These are phyloP conservation scores for Kryptolebias marmoratus DNA, from an alignment of 2,113 vertebrate genomes.

Conservation along the genomic window DNA sequence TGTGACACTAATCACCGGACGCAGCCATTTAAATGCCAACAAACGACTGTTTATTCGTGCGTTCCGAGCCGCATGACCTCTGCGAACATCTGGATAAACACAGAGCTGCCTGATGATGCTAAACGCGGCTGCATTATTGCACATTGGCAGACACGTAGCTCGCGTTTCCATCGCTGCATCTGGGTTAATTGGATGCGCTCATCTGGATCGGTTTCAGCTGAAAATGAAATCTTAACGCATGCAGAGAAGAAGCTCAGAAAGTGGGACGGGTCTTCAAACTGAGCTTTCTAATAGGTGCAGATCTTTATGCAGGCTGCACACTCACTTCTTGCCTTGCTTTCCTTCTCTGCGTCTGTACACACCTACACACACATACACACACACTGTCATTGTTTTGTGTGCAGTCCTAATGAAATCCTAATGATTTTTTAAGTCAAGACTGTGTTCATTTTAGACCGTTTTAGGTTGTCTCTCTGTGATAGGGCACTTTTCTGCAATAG, in stretches of 20 bases:
- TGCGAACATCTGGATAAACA: neutral
- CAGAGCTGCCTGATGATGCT: neutral
- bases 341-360: constrained; percentile 18
- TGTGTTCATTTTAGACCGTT: neutral
- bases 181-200: constrained; percentile 35
- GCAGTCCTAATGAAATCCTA: no score
- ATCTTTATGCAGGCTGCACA: constrained; percentile 27
- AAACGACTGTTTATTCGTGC: neutral
- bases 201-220: constrained; percentile 12
- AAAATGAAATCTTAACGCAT: constrained; percentile 43
- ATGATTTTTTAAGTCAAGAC: no score
- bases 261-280: constrained; percentile 22
- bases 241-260: constrained; percentile 9
- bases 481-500: neutral
- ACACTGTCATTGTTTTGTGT: neutral
- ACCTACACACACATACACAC: neutral
- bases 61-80: neutral
- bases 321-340: neutral
- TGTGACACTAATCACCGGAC: constrained; percentile 1
- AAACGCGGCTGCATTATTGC: constrained; percentile 12
- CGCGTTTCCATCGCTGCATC: constrained; percentile 21
- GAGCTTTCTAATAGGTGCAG: constrained; percentile 3
- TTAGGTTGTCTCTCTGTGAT: neutral
- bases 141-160: constrained; percentile 4
- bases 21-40: neutral